Evolutionary conservation across 2,888 invertebrate species (phyloP), one percentile per base, ranked within the genome.

Genomic region (Caradrina clavipalpis): DNA sequence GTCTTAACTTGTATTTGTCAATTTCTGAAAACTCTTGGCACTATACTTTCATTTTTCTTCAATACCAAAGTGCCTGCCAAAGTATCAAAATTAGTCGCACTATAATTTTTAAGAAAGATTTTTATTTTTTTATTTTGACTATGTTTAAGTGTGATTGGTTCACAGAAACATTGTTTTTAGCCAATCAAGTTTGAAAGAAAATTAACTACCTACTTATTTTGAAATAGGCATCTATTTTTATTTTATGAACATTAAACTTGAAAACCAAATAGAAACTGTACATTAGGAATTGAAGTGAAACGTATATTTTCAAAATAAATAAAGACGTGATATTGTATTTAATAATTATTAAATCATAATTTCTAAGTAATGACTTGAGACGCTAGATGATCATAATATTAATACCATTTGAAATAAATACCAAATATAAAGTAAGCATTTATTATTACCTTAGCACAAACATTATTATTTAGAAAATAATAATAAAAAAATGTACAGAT

Each of bases 61-160:
- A 70, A 82, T 85, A 91, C 92, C 92, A 88, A 91, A 88, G 92
- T 93, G 94, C 94, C 94, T 94, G 90, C 90, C 88, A 91, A 91
- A 91, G 65, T 87, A 78, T 79, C 65, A 60, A 78, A 63, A 69
- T 66, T 72, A 77, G 51, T 64, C 77, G 58, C 74, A 64, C 35
- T 75, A 77, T 77, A n/a, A 49, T 75, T 75, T 69, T 47, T 39
- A 35, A 49, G 31, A 31, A 21, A 49, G 11, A 15, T 42, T 13
- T 47, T n/a, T 60, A 17, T n/a, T 53, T 0, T 51, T 15, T 45
- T 51, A 8, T 39, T 26, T 70, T 31, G 21, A 6, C n/a, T n/a
- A n/a, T n/a, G 31, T 11, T 11, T 13, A 10, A 17, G 4, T 50
- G 6, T 54, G 10, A 17, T 65, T 21, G 1, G 19, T 62, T 47